Evolutionary conservation across 23 tunicate genomes (phyloP), one percentile per base, ranked within the genome.

Genomic region (Botrylloides violaceus): DNA sequence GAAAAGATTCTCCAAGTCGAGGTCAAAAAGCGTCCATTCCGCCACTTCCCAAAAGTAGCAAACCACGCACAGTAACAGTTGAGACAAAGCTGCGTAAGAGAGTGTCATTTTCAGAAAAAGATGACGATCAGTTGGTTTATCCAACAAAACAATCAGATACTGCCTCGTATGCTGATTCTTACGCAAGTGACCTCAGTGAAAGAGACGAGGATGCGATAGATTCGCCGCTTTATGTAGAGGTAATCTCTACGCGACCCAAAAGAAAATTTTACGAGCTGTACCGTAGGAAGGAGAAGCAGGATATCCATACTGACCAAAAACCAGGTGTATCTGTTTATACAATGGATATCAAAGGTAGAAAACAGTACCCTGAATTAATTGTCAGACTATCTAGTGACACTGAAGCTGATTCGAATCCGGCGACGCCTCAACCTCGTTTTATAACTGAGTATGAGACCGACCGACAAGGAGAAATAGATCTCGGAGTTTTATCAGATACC

Each of bases 91-190:
- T 34, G 36, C 76, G 63, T 57, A 87, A 87, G 49, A 70, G 35
- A 50, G 95, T 87, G 19, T 87, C 95, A 9, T 87, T 87, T 62
- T 87, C 82, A 32, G 58, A 75, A 5, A 80, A 71, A 3, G 82
- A 76, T 32, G 86, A 76, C 55, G 76, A 75, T 61, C 77, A 68
- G 21, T 48, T 80, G 5, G 66, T 75, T 9, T 86, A 84, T 23
- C 94, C 85, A 4, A n/a, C 81, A 12, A 20, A 71, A 0, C 48
- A 79, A 25, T 83, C 94, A 18, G 74, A 68, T 37, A 68, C 62
- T 4, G 74, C 36, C 20, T 68, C 74, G 6, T 68, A 20, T 22
- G 32, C 71, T 26, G 50, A 58, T 33, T 71, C 77, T 1, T 49
- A 33, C 32, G 78, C 79, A 2, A 77, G 78, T 50, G 81, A 76